These are phyloP conservation scores for Megaceryle maxima DNA, from an alignment of 2,113 vertebrate genomes.

Conservation along the genomic window DNA sequence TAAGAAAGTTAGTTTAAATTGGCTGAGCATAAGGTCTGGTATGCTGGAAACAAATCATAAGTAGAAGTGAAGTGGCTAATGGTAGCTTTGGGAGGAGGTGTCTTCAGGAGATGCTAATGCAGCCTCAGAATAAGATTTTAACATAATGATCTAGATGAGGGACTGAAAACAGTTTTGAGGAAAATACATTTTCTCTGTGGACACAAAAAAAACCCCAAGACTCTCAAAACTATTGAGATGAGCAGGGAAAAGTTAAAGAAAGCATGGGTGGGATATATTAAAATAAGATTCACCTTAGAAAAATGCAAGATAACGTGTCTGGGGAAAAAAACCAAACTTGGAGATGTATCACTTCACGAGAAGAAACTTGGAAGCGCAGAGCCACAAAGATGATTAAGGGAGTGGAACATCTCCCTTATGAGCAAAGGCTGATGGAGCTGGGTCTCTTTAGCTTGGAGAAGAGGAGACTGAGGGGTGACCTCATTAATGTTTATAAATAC, in stretches of 20 bases:
- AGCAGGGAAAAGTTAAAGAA: neutral
- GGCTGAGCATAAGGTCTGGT: neutral
- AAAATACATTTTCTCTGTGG: neutral
- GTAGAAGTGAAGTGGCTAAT: neutral
- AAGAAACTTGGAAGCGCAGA: neutral
- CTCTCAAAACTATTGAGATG: neutral
- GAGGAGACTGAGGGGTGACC: too few species aligned
- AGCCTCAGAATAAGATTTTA: neutral
- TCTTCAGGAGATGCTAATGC: neutral
- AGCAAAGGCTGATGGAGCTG: too few species aligned
- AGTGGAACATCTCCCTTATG: too few species aligned
- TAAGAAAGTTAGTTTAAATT: neutral
- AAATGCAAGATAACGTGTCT: neutral
- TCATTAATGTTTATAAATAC: too few species aligned
- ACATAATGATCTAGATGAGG: neutral
- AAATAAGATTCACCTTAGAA: neutral
- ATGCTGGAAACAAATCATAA: neutral
- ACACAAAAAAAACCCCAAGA: neutral
- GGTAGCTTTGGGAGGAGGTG: neutral
- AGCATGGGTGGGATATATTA: neutral
- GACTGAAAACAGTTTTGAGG: neutral
- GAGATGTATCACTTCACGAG: neutral
- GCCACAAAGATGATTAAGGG: too few species aligned
- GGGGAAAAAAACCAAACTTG: neutral
- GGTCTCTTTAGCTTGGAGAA: too few species aligned